Evolutionary conservation across 2,113 vertebrate species (phyloP), one percentile per base, ranked within the genome.

Genomic region (Oncorhynchus clarkii): DNA sequence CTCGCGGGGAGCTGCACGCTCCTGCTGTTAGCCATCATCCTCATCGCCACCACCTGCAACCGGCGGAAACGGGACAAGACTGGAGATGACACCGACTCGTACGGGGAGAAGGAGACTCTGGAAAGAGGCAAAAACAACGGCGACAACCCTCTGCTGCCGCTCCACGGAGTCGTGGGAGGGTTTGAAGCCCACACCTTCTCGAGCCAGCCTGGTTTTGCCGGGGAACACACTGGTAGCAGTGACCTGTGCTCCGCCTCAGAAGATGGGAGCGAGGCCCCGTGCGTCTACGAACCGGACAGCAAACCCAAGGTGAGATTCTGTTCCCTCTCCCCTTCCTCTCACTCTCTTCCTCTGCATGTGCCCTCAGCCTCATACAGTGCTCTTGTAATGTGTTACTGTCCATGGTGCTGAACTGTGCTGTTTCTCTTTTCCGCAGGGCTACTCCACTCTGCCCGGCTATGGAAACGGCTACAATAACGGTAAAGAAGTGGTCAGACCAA

Each of bases 1-100:
- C 91, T 99, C 59, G 97, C 97, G 0, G 97, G 97, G 59, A 99
- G 97, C 93, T 99, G 97, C 92, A 96, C 97, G 1, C 92, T 99
- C 75, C 94, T 99, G 60, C 93, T 99, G 82, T 94, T 96, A 65
- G 97, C 97, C 83, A 99, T 99, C 87, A 96, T 99, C 91, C 93
- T 97, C 83, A 99, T 99, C 0, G 97, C 97, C 79, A 97, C 97
- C 83, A 97, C 96, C 75, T 99, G 97, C 94, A 97, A 95, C 88
- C 93, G 93, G 77, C 94, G 93, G 79, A 96, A 94, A 86, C 93
- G 92, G 68, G 94, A 96, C 84, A 96, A 94, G 6, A 84, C 88
- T 71, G 90, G 87, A 1, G 94, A 94, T 4, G 87, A 87, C 77
- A 87, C 88, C 29, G 87, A 92, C 80, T 91, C 90, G 2, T 92